These are phyloP conservation scores for Platichthys flesus DNA, from an alignment of 2,113 vertebrate species.

Conservation along the genomic window DNA sequence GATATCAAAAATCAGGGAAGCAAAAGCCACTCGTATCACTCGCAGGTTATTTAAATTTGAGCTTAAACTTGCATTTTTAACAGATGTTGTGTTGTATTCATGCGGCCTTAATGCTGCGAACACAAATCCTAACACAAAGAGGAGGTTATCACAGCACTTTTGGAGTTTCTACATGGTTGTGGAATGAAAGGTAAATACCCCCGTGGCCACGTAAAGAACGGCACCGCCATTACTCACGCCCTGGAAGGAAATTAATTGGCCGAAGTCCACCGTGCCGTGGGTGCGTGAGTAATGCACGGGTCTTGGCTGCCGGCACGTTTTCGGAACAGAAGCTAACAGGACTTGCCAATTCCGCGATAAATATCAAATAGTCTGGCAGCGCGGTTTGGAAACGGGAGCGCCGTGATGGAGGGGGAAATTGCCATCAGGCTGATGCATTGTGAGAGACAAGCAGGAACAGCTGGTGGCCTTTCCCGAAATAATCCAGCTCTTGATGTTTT, in stretches of 20 bases:
- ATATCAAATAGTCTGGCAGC: slow-evolving; percentile 75
- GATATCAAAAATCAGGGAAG: not conserved
- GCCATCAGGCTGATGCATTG: slow-evolving; percentile 68
- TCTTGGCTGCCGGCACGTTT: slow-evolving; percentile 63
- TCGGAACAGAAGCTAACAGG: slow-evolving; percentile 67
- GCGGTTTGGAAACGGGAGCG: slow-evolving; percentile 68
- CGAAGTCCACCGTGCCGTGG: slow-evolving; percentile 67
- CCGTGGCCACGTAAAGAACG: slow-evolving; percentile 67
- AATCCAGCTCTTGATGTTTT: slow-evolving; percentile 61
- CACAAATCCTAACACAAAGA: not conserved
- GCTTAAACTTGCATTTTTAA: not conserved
- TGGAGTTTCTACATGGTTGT: slow-evolving; percentile 63
- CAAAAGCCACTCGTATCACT: not conserved
- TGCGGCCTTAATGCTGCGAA: not conserved
- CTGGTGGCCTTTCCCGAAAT: slow-evolving; percentile 71
- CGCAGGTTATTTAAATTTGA: not conserved
- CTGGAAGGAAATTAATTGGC: slow-evolving; percentile 65
- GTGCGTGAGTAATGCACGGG: slow-evolving; percentile 66
- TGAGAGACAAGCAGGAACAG: slow-evolving; percentile 69
- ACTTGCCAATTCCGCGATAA: slow-evolving; percentile 77
- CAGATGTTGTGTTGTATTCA: not conserved
- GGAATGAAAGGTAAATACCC: slow-evolving; percentile 77
- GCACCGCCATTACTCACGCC: slow-evolving; percentile 71
- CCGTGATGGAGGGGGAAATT: slow-evolving; percentile 65
- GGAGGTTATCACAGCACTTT: slow-evolving; percentile 28